A percentile compares a stretch with the other conserved stretches of the same genome.
Evolutionary conservation across 2,888 invertebrate genomes (phyloP).

Genomic region (Trilocha varians): DNA sequence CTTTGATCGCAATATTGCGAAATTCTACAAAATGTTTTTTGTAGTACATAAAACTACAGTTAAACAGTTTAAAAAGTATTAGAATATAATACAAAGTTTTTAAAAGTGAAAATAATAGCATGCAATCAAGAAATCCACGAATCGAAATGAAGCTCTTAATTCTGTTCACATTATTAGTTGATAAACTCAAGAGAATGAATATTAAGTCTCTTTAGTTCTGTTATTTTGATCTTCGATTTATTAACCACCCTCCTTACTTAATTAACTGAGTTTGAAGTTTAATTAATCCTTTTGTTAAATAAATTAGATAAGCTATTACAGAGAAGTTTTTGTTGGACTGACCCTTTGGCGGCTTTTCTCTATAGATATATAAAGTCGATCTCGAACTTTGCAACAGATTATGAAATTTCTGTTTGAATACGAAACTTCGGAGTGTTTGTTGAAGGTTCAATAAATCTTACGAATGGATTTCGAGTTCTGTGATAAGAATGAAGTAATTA

Average conservation of each 20-base stretch:
- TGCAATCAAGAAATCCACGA: too few species aligned
- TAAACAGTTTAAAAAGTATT: too few species aligned
- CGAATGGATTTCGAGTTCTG: not conserved
- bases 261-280: slow-evolving; percentile 45
- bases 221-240: slow-evolving; percentile 14
- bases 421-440: slow-evolving; percentile 6
- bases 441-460: slow-evolving; percentile 2
- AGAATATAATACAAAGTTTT: too few species aligned
- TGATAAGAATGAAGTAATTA: slow-evolving; percentile 4
- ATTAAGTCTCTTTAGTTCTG: slow-evolving; percentile 1
- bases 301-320: slow-evolving; percentile 44
- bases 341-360: slow-evolving; percentile 29
- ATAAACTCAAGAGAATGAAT: slow-evolving; percentile 4
- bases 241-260: slow-evolving; percentile 34
- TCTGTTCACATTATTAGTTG: too few species aligned
- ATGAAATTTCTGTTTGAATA: slow-evolving; percentile 18
- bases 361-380: slow-evolving; percentile 14
- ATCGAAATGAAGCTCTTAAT: too few species aligned
- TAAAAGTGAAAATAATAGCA: too few species aligned
- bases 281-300: slow-evolving; percentile 49
- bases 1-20: too few species aligned
- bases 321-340: slow-evolving; percentile 37
- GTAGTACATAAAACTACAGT: too few species aligned
- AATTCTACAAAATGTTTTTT: too few species aligned
- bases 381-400: slow-evolving; percentile 25